phyloP scores from a whole-genome alignment of 2,888 invertebrate species.

The Silvanus unidentatus region DNA sequence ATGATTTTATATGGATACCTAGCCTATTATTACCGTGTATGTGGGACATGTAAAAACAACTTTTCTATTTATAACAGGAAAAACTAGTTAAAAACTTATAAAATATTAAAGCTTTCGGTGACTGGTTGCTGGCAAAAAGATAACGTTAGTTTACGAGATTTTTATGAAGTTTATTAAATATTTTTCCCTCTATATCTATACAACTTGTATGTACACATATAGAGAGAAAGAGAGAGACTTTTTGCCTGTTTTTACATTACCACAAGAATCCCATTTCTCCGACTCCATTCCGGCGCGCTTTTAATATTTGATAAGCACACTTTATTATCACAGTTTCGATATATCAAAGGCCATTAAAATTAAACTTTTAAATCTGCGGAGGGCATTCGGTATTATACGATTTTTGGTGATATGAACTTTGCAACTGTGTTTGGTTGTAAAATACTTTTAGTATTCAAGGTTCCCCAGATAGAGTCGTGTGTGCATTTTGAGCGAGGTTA shows the following conservation, averaged over 20 bases:
- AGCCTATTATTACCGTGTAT: neutral
- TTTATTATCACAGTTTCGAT: conserved; percentile 25
- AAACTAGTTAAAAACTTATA: conserved; percentile 24
- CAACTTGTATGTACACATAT: neutral
- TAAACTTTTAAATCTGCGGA: conserved; percentile 30
- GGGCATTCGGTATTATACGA: conserved; percentile 20
- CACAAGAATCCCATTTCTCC: conserved; percentile 22
- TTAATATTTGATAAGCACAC: conserved; percentile 31
- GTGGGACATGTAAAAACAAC: conserved; percentile 1
- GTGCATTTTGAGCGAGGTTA: neutral
- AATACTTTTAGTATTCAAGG: conserved; percentile 25
- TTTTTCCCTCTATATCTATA: neutral
- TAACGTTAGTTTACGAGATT: conserved; percentile 30
- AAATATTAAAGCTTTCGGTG: conserved; percentile 23
- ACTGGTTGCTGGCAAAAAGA: conserved; percentile 27
- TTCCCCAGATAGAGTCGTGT: conserved; percentile 9
- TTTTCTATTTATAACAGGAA: conserved; percentile 3
- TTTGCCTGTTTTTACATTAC: neutral
- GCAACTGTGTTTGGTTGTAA: conserved; percentile 21
- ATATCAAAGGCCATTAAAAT: conserved; percentile 28
- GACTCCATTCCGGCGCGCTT: conserved; percentile 18
- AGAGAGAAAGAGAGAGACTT: no score
- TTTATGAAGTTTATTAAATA: conserved; percentile 28
- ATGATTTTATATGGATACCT: neutral
- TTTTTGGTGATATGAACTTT: conserved; percentile 16